These are phyloP conservation scores for Epizoanthus illoricatus DNA, from an alignment of 92 coral and sea anemone species.

Conservation along the genomic window DNA sequence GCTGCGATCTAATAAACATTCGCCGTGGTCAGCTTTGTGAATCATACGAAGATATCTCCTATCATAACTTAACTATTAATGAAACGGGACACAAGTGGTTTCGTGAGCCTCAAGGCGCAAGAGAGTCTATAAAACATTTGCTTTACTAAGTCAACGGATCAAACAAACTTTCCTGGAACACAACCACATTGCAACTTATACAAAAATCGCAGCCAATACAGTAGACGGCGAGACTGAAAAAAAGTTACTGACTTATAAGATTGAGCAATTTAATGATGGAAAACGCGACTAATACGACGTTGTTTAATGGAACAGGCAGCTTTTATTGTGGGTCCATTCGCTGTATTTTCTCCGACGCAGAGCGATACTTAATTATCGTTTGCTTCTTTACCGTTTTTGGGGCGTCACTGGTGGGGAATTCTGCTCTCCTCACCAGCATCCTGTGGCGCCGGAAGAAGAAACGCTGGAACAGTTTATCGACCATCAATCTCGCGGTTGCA, in stretches of 20 bases:
- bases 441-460: background rate
- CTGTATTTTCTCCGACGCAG: conserved; percentile 3
- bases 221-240: background rate
- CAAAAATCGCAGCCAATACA: background rate
- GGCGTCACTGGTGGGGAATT: conserved; percentile 1
- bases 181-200: background rate
- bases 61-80: background rate
- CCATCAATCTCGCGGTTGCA: conserved; percentile 10
- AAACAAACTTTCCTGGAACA: too few relatives aligned
- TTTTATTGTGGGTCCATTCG: background rate
- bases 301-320: background rate
- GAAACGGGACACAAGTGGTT: background rate
- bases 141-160: background rate
- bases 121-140: background rate
- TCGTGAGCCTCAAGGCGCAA: background rate
- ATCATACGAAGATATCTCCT: background rate
- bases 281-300: background rate
- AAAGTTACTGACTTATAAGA: background rate
- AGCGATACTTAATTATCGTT: conserved; percentile 1
- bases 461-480: background rate
- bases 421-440: background rate
- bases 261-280: background rate
- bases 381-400: background rate
- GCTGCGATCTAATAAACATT: too few relatives aligned
- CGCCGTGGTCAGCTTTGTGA: background rate